Evolutionary conservation across 2,888 invertebrate species (phyloP), one percentile per base, ranked within the genome.

Genomic region (Tipula unca): DNA sequence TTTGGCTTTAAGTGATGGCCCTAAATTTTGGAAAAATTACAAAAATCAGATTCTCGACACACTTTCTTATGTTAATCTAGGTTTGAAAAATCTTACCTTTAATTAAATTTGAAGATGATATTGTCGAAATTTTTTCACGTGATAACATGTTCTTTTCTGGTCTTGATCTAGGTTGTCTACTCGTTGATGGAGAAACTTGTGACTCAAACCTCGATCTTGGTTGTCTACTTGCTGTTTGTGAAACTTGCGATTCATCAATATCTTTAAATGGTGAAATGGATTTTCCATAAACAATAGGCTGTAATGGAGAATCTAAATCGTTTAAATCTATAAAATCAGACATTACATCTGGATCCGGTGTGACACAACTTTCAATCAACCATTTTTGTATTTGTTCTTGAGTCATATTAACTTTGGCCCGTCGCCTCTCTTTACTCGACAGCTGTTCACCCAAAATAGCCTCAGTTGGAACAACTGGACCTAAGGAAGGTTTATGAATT

Each of bases 371-470:
- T 87, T 93, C 93, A 86, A 92, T 92, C 5, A 93, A 87, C 94
- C 94, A 94, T 88, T 94, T 94, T 87, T 94, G 94, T 82, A 94
- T 94, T 89, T 94, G 93, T 88, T 94, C 94, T 48, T 93, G 93
- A 0, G 94, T 94, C 94, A 94, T 94, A 88, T 94, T 94, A 0
- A 94, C 93, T 88, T 94, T 93, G 20, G 93, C 93, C 88, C 94
- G 92, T 87, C 88, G 90, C 85, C 89, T 89, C 85, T 91, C 91
- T 86, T 91, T 91, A 86, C 90, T 90, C 0, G 91, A 89, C 32
- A 91, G 87, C 86, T 90, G 90, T 86, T 91, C 91, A 1, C 90
- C 90, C 69, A 90, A 89, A 86, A 90, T 90, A 0, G 90, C 89
- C 87, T 91, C 91, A 0, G 91, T 91, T 69, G 91, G 90, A 84